Conservation (phyloP, 2,797 vertebrate genomes). For the Yasuhikotakia modesta region DNA sequence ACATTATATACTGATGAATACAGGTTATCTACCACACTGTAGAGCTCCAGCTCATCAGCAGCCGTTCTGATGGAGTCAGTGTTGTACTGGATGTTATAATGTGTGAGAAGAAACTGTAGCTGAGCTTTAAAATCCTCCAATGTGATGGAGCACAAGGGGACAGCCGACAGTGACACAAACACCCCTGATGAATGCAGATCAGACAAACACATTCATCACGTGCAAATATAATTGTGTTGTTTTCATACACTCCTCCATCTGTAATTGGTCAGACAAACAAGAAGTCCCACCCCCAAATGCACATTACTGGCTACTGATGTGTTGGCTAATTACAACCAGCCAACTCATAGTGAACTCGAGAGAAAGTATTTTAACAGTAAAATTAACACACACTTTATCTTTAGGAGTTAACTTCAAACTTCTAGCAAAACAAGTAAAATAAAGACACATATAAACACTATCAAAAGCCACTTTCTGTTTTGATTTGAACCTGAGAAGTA, state of each 20-base stretch:
- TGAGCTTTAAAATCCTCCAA: slow-evolving; percentile 69
- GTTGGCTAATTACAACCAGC: no score
- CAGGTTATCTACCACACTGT: slow-evolving; percentile 67
- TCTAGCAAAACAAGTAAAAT: no score
- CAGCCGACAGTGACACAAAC: slow-evolving; percentile 8
- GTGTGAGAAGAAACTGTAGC: slow-evolving; percentile 71
- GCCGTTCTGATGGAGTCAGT: slow-evolving; percentile 64
- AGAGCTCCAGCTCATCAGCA: slow-evolving; percentile 76
- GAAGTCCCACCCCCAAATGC: no score
- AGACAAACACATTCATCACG: neutral
- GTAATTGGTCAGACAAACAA: no score
- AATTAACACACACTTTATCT: no score
- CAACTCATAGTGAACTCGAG: neutral
- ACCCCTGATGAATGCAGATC: slow-evolving; percentile 33
- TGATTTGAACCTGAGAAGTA: slow-evolving; percentile 37
- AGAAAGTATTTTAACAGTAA: neutral
- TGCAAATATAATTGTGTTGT: no score
- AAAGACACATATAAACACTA: no score
- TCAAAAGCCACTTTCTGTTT: no score
- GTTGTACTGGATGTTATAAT: slow-evolving; percentile 69
- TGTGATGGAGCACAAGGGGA: slow-evolving; percentile 59
- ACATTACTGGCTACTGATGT: no score
- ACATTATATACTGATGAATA: no score
- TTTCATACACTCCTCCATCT: no score
- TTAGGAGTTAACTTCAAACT: neutral